Evolutionary conservation across 2,888 invertebrate genomes (phyloP).

Genomic region (Adelphocoris suturalis): DNA sequence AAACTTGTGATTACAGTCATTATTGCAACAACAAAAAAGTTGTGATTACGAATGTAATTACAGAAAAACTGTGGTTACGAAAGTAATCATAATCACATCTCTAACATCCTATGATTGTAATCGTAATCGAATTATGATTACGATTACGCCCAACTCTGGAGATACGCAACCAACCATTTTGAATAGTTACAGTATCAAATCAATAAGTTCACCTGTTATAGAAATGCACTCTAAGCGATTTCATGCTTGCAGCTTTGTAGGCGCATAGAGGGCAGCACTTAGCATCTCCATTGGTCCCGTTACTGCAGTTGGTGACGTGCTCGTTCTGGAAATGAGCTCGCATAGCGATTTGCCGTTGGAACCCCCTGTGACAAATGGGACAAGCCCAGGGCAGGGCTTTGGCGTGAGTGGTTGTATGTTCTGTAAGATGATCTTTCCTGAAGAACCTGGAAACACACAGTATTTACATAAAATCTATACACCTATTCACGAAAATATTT

Average conservation of each 20-base stretch:
- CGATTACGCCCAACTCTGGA: too few species aligned
- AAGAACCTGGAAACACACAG: slow-evolving; percentile 82
- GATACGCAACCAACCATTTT: too few species aligned
- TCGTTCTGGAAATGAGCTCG: slow-evolving; percentile 95
- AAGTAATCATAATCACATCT: too few species aligned
- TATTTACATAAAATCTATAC: neutral
- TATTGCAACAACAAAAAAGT: too few species aligned
- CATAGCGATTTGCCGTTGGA: slow-evolving; percentile 95
- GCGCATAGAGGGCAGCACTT: slow-evolving; percentile 94
- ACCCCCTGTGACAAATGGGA: slow-evolving; percentile 94
- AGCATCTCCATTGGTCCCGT: slow-evolving; percentile 91
- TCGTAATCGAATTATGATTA: too few species aligned
- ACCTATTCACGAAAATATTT: too few species aligned
- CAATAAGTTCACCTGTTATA: slow-evolving; percentile 85
- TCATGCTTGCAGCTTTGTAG: slow-evolving; percentile 93
- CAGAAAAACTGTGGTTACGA: too few species aligned
- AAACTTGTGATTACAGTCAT: too few species aligned
- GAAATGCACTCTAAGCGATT: slow-evolving; percentile 92
- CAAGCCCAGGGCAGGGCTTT: slow-evolving; percentile 95
- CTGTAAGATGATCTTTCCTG: slow-evolving; percentile 94
- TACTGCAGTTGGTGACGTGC: slow-evolving; percentile 82
- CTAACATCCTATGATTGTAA: too few species aligned
- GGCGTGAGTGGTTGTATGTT: slow-evolving; percentile 95
- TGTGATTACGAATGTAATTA: too few species aligned
- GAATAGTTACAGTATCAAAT: neutral